These are phyloP conservation scores for Pegoplata infirma DNA, from an alignment of 2,888 invertebrate species.

Conservation along the genomic window DNA sequence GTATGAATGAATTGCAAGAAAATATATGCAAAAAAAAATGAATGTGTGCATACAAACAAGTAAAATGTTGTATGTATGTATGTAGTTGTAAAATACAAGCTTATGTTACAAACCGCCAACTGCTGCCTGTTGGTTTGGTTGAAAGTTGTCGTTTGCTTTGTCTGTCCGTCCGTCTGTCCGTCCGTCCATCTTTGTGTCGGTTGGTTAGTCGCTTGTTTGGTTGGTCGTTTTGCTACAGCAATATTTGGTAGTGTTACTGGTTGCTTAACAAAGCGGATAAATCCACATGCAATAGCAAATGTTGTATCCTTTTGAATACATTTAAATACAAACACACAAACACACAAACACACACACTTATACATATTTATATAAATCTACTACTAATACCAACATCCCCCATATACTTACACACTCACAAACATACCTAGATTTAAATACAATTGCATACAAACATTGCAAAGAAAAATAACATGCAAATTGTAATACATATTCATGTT, in stretches of 20 bases:
- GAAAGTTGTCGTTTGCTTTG: conserved; percentile 42
- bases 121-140: conserved; percentile 55
- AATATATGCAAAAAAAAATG: too few relatives aligned
- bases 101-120: conserved; percentile 50
- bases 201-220: conserved; percentile 21
- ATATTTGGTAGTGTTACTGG: conserved; percentile 54
- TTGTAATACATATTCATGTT: conserved; percentile 54
- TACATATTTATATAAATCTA: not conserved
- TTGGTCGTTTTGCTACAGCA: conserved; percentile 41
- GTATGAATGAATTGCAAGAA: conserved; percentile 40
- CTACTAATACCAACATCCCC: conserved; percentile 21
- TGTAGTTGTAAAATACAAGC: conserved; percentile 22
- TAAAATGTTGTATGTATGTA: not conserved
- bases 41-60: conserved; percentile 14
- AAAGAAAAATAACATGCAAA: conserved; percentile 56
- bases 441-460: conserved; percentile 2
- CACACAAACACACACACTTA: not conserved
- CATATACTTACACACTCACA: not conserved
- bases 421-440: not conserved
- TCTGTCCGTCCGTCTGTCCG: conserved; percentile 23
- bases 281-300: conserved; percentile 57
- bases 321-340: conserved; percentile 19
- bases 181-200: conserved; percentile 22
- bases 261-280: conserved; percentile 60
- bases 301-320: conserved; percentile 52